These are phyloP conservation scores for Dioctria linearis DNA, from an alignment of 2,888 invertebrate genomes.

Conservation along the genomic window DNA sequence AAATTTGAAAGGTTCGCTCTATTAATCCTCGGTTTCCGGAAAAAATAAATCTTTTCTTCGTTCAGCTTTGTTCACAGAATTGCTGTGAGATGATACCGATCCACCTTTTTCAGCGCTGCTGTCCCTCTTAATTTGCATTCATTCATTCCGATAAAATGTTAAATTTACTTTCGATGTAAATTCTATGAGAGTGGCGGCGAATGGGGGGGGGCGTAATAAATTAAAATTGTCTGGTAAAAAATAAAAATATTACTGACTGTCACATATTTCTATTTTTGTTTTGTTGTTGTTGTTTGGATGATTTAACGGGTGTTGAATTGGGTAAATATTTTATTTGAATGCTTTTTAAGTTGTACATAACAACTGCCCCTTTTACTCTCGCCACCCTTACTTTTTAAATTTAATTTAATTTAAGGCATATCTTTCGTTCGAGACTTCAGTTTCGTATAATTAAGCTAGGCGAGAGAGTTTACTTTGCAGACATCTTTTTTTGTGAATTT, in stretches of 20 bases:
- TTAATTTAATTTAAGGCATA: no score
- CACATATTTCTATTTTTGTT: slow-evolving; percentile 10
- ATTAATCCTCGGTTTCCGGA: slow-evolving; percentile 44
- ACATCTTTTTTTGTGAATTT: no score
- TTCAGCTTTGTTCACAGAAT: slow-evolving; percentile 17
- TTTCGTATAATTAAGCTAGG: no score
- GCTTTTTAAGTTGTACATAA: no score
- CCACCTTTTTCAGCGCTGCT: no score
- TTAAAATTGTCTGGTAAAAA: slow-evolving; percentile 27
- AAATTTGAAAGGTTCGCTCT: slow-evolving; percentile 32
- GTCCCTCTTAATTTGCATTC: slow-evolving; percentile 19
- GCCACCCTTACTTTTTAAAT: no score
- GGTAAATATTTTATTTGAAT: no score
- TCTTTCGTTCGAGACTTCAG: no score
- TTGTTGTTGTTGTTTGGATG: slow-evolving; percentile 2
- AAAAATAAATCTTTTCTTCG: slow-evolving; percentile 22
- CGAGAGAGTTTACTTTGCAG: no score
- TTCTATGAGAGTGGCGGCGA: not conserved
- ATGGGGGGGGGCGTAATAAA: not conserved
- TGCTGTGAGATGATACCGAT: slow-evolving; percentile 9
- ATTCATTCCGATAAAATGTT: slow-evolving; percentile 29
- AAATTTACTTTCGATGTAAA: slow-evolving; percentile 16
- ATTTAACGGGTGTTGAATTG: no score
- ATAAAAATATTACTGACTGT: slow-evolving; percentile 19
- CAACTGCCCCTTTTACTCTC: no score